Conservation (phyloP, 1,140 invertebrate genomes). For the Drosophila mauritiana region DNA sequence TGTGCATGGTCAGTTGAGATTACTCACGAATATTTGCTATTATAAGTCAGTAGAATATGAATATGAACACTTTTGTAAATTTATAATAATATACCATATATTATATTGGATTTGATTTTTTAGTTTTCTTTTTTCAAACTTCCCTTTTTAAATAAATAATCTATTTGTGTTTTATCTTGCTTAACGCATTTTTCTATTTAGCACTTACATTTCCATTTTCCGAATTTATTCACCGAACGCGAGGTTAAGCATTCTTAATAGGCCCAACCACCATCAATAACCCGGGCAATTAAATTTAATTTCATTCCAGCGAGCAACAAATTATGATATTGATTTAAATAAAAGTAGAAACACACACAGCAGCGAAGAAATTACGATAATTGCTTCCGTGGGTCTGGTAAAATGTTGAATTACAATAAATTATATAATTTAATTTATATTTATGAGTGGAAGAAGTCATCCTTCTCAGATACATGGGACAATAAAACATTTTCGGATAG, state of each 20-base stretch:
- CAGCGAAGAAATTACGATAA: constrained; percentile 68
- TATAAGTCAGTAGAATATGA: no score
- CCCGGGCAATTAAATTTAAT: constrained; percentile 61
- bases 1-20: constrained; percentile 7
- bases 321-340: constrained; percentile 66
- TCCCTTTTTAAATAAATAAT: no score
- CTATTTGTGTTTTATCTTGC: not conserved
- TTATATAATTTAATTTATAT: constrained; percentile 81
- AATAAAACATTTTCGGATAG: constrained; percentile 63
- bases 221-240: constrained; percentile 27
- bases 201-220: no score
- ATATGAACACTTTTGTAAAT: no score
- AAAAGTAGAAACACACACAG: constrained; percentile 40
- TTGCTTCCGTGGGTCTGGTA: constrained; percentile 63
- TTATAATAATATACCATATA: no score
- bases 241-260: constrained; percentile 40
- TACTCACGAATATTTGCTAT: constrained; percentile 6
- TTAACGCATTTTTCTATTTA: not conserved
- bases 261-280: constrained; percentile 41
- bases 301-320: constrained; percentile 38
- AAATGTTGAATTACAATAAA: constrained; percentile 75
- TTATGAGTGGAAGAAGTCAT: constrained; percentile 49
- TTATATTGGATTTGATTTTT: not conserved
- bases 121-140: not conserved
- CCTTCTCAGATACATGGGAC: constrained; percentile 23